Conservation (phyloP, 2,113 vertebrate species). For the Tyto alba region DNA sequence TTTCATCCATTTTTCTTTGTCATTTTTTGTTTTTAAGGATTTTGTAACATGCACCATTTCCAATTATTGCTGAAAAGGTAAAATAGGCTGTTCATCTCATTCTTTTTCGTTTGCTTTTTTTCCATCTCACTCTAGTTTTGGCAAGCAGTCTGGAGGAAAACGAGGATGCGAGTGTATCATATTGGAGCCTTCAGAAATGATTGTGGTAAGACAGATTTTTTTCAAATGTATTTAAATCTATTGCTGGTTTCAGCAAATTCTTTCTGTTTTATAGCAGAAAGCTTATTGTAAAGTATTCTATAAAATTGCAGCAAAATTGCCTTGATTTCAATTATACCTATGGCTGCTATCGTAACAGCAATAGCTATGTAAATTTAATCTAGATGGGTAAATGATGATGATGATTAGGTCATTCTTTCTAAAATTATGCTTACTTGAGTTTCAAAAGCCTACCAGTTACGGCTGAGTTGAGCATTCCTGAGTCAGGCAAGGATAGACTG, state of each 20-base stretch:
- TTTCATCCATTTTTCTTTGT: background rate
- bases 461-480: background rate
- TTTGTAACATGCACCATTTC: background rate
- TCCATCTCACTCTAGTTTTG: conserved; percentile 81
- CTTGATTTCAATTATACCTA: conserved; percentile 55
- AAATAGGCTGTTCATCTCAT: conserved; percentile 34
- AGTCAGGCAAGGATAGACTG: background rate
- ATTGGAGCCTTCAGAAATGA: conserved; percentile 97
- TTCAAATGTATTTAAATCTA: conserved; percentile 28
- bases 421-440: conserved; percentile 36
- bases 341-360: background rate
- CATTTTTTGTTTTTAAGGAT: background rate
- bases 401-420: conserved; percentile 54
- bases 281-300: conserved; percentile 44
- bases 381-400: conserved; percentile 28
- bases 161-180: conserved; percentile 96
- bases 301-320: conserved; percentile 43
- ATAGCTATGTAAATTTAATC: conserved; percentile 47
- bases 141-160: conserved; percentile 93
- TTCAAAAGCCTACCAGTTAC: background rate
- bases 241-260: conserved; percentile 38
- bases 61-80: conserved; percentile 6
- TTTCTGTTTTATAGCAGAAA: background rate
- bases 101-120: background rate
- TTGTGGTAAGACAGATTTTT: conserved; percentile 85